Evolutionary conservation across 2,888 invertebrate genomes (phyloP).

Genomic region (Ormyrus pomaceus): DNA sequence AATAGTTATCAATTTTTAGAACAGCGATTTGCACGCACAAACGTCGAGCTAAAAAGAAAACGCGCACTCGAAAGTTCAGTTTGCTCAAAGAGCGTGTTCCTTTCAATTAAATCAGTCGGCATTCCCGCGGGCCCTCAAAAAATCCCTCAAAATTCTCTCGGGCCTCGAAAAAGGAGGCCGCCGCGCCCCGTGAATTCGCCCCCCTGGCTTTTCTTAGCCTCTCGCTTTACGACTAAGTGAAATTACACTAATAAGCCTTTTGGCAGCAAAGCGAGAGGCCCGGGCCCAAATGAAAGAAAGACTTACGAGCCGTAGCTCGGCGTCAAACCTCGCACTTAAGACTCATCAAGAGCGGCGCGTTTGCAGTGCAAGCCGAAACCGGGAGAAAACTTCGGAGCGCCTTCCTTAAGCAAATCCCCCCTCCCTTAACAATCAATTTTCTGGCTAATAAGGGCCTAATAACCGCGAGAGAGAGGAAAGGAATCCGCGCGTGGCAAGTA

Average conservation of each 20-base stretch:
- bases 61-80: no score
- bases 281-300: conserved; percentile 32
- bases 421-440: conserved; percentile 53
- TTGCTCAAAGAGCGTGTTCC: no score
- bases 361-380: neutral
- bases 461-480: conserved; percentile 14
- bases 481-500: conserved; percentile 43
- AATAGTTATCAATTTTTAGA: no score
- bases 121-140: no score
- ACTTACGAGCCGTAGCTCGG: conserved; percentile 5
- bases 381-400: neutral
- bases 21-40: no score
- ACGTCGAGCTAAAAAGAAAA: no score
- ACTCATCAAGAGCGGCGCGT: conserved; percentile 24
- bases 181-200: no score
- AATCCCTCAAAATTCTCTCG: no score
- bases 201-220: neutral
- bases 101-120: no score
- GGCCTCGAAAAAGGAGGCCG: no score
- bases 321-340: conserved; percentile 42
- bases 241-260: neutral
- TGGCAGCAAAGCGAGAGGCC: neutral
- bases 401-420: conserved; percentile 51
- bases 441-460: conserved; percentile 51
- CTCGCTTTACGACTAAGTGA: neutral